A percentile compares a stretch with the other conserved stretches of the same genome.
These are phyloP conservation scores for Nycteola revayana DNA, from an alignment of 2,888 invertebrate species.

Conservation along the genomic window DNA sequence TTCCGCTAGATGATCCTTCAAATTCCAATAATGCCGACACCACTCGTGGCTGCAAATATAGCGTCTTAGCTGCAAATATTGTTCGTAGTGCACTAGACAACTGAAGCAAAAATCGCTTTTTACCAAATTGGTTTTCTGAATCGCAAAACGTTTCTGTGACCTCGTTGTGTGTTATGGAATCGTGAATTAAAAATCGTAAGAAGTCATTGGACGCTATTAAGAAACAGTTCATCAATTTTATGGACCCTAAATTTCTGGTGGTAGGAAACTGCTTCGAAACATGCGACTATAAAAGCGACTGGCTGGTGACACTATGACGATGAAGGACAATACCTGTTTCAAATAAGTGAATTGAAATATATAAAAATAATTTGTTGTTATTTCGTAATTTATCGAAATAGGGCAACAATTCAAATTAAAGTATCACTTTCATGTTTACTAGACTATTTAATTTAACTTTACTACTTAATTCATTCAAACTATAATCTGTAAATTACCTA, in stretches of 20 bases:
- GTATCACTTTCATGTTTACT: too few species aligned
- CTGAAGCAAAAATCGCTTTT: slow-evolving; percentile 52
- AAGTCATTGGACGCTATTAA: slow-evolving; percentile 60
- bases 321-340: slow-evolving; percentile 53
- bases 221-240: slow-evolving; percentile 76
- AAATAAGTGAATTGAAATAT: slow-evolving; percentile 40
- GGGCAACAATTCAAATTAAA: too few species aligned
- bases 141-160: slow-evolving; percentile 29
- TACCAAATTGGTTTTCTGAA: slow-evolving; percentile 53
- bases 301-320: slow-evolving; percentile 67
- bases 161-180: slow-evolving; percentile 31
- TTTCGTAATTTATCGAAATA: too few species aligned
- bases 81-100: slow-evolving; percentile 51
- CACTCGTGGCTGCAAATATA: slow-evolving; percentile 53
- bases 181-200: slow-evolving; percentile 42
- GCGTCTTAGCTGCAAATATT: slow-evolving; percentile 60
- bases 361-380: slow-evolving; percentile 10
- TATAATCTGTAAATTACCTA: too few species aligned
- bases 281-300: slow-evolving; percentile 70
- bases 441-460: too few species aligned
- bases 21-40: slow-evolving; percentile 60
- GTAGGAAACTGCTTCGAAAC: slow-evolving; percentile 67
- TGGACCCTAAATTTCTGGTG: slow-evolving; percentile 71
- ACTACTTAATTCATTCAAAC: too few species aligned
- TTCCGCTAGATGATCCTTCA: slow-evolving; percentile 38